Conservation (phyloP, 2,113 vertebrate genomes). For the Corapipo altera region DNA sequence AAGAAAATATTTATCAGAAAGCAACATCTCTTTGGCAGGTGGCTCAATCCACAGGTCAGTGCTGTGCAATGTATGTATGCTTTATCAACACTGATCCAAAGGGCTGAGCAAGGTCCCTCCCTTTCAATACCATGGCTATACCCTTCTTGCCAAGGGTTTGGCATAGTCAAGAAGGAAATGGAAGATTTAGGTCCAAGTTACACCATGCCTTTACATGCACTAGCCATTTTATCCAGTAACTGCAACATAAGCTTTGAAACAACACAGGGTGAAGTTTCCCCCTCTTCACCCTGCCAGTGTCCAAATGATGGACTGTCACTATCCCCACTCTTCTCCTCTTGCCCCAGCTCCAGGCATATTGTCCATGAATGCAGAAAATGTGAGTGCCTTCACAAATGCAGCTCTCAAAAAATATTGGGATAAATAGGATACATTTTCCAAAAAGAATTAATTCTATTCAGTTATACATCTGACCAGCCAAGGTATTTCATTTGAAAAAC, state of each 20-base stretch:
- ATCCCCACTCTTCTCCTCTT: not conserved
- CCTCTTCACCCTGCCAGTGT: not conserved
- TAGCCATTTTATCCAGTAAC: not conserved
- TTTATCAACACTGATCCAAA: not conserved
- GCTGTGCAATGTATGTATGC: rapidly evolving
- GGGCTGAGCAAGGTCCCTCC: not conserved
- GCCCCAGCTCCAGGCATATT: not conserved
- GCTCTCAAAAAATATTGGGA: not conserved
- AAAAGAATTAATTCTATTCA: not conserved
- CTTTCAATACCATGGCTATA: not conserved
- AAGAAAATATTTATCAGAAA: not conserved
- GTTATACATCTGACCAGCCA: not conserved
- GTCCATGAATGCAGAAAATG: not conserved
- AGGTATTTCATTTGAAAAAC: not conserved
- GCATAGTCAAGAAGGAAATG: not conserved
- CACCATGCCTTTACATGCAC: not conserved
- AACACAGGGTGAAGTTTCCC: not conserved
- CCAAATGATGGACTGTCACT: not conserved
- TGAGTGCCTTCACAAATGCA: not conserved
- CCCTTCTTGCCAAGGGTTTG: not conserved
- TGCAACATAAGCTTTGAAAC: not conserved
- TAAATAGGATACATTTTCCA: not conserved
- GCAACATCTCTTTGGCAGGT: not conserved
- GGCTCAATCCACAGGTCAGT: not conserved
- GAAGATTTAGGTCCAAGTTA: not conserved